Evolutionary conservation across 2,797 vertebrate species (phyloP).

Genomic region (Rhinoraja longicauda): DNA sequence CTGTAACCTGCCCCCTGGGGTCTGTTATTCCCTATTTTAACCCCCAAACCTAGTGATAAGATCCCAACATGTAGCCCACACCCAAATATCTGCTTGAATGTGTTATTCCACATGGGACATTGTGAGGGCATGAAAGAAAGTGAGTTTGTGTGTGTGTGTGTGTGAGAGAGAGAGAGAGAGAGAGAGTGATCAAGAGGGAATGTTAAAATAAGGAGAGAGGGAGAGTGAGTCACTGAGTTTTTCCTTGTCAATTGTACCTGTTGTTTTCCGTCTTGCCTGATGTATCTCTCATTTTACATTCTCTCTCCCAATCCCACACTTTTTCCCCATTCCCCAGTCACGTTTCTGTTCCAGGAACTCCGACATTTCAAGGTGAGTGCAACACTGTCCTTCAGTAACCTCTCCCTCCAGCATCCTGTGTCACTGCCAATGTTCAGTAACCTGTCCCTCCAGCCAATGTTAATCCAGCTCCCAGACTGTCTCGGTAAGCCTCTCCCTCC

Average conservation of each 20-base stretch:
- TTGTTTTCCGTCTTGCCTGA: background rate
- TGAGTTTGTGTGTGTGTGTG: no score
- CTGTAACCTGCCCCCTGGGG: no score
- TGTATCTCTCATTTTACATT: conserved; percentile 6
- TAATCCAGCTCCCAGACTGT: background rate
- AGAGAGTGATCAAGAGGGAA: background rate
- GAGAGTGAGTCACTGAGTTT: no score
- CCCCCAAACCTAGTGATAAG: no score
- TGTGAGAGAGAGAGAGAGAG: background rate
- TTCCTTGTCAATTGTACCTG: background rate
- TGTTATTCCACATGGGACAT: background rate
- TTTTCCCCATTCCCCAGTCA: background rate
- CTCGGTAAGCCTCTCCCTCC: background rate
- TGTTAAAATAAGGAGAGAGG: no score
- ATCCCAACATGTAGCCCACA: background rate
- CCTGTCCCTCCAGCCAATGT: background rate
- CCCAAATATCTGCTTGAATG: background rate
- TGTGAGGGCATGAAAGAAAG: background rate
- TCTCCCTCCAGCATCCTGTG: background rate
- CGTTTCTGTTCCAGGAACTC: background rate
- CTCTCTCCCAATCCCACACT: background rate
- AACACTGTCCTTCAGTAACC: background rate
- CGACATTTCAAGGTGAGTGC: background rate
- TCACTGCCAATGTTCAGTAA: no score
- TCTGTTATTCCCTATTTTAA: no score